Percentiles rank a stretch among this genome's conserved stretches.
phyloP scores from a whole-genome alignment of 2,888 invertebrate genomes.

The Eumacrocentrus americanus region DNA sequence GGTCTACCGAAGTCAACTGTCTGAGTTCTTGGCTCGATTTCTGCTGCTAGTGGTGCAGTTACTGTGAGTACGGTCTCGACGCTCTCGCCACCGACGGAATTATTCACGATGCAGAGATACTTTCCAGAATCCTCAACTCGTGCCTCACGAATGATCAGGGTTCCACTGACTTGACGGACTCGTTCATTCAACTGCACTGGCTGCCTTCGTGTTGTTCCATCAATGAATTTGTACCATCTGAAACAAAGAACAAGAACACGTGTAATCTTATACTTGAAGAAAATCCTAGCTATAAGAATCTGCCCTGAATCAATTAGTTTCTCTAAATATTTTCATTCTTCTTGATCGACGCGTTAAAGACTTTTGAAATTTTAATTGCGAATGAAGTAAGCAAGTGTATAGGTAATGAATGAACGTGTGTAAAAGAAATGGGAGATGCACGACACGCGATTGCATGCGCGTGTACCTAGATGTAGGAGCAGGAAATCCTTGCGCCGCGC shows the following conservation, averaged over 20 bases:
- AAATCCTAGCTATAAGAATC: neutral
- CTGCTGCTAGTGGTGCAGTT: conserved; percentile 86
- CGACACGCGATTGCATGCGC: conserved; percentile 36
- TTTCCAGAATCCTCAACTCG: conserved; percentile 92
- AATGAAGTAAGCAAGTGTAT: conserved; percentile 7
- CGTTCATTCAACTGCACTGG: conserved; percentile 89
- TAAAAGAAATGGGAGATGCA: neutral
- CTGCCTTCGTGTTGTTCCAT: conserved; percentile 83
- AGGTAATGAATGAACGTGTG: neutral
- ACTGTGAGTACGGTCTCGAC: conserved; percentile 92
- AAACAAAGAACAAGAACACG: conserved; percentile 62
- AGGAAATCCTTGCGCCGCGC: conserved; percentile 59
- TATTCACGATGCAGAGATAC: conserved; percentile 93
- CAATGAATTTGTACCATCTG: conserved; percentile 95
- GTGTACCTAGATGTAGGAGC: conserved; percentile 59
- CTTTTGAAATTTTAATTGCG: neutral
- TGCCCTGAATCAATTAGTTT: neutral
- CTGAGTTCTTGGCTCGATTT: conserved; percentile 88
- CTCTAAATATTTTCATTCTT: neutral
- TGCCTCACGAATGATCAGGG: conserved; percentile 89
- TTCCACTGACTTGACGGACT: conserved; percentile 91
- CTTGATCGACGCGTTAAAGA: neutral
- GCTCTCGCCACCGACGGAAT: conserved; percentile 92
- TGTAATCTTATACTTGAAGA: neutral
- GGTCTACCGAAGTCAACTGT: conserved; percentile 93